Conservation (phyloP, 2,888 invertebrate species). For the Drosophila eohydei region DNA sequence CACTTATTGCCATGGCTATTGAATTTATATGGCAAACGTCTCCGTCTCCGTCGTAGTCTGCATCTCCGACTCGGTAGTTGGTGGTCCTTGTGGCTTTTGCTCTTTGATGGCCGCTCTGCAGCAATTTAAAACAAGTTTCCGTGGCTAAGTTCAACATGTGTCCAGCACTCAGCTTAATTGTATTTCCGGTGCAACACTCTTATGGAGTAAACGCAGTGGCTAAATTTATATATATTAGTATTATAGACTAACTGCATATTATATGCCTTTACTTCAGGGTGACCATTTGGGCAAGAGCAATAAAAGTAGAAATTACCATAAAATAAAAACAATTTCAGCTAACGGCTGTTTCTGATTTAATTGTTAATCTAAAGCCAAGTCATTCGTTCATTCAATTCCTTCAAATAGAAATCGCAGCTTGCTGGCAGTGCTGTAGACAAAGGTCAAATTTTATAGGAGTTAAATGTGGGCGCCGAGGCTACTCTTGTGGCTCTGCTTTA, state of each 20-base stretch:
- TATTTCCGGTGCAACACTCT: slow-evolving; percentile 48
- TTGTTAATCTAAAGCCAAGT: too few relatives aligned
- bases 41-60: neutral
- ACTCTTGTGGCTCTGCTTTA: neutral
- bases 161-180: slow-evolving; percentile 69
- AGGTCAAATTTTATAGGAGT: too few relatives aligned
- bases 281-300: too few relatives aligned
- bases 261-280: too few relatives aligned
- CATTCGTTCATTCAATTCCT: too few relatives aligned
- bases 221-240: neutral
- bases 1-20: slow-evolving; percentile 77
- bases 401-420: too few relatives aligned
- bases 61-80: slow-evolving; percentile 4
- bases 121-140: slow-evolving; percentile 57
- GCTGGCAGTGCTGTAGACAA: too few relatives aligned
- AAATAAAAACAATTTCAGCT: too few relatives aligned
- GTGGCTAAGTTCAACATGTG: slow-evolving; percentile 42
- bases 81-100: slow-evolving; percentile 32
- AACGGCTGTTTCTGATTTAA: too few relatives aligned
- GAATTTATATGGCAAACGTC: slow-evolving; percentile 69
- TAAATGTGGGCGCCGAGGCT: too few relatives aligned
- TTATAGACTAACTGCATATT: neutral
- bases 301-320: too few relatives aligned
- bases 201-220: neutral
- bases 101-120: slow-evolving; percentile 33